A percentile compares a stretch with the other conserved stretches of the same genome.
phyloP scores from a whole-genome alignment of 1,140 invertebrate genomes.

The Chymomyza costata region DNA sequence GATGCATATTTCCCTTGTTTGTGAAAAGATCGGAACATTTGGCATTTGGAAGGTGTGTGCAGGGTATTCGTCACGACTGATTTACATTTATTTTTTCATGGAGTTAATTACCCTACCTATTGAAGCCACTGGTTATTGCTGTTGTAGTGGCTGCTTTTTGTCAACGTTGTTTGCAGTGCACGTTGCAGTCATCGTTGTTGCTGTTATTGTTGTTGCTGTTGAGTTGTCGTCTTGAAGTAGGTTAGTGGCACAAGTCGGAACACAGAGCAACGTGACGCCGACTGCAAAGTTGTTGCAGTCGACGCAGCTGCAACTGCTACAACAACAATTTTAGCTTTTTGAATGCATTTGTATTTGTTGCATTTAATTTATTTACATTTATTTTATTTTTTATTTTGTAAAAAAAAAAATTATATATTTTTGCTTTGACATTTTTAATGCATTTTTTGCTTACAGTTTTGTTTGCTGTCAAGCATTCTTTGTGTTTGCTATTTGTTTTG shows the following conservation, averaged over 20 bases:
- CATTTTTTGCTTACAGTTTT: conserved; percentile 6
- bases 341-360: conserved; percentile 42
- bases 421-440: conserved; percentile 36
- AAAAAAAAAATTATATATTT: conserved; percentile 32
- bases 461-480: conserved; percentile 4
- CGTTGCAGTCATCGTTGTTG: conserved; percentile 11
- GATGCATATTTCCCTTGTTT: no score
- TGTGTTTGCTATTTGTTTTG: conserved; percentile 8
- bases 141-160: conserved; percentile 8
- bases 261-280: conserved; percentile 49
- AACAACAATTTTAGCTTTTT: neutral
- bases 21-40: no score
- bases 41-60: no score
- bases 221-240: conserved; percentile 57
- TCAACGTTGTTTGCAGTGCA: conserved; percentile 14
- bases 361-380: conserved; percentile 65
- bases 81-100: no score
- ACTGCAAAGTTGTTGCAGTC: conserved; percentile 15
- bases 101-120: no score
- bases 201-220: conserved; percentile 7
- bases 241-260: conserved; percentile 57
- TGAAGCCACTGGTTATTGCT: no score
- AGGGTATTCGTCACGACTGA: no score
- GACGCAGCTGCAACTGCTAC: conserved; percentile 3
- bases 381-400: conserved; percentile 17